Percentiles rank a stretch among this genome's conserved stretches.
phyloP scores from a whole-genome alignment of 2,888 invertebrate genomes.

The Patella depressa region DNA sequence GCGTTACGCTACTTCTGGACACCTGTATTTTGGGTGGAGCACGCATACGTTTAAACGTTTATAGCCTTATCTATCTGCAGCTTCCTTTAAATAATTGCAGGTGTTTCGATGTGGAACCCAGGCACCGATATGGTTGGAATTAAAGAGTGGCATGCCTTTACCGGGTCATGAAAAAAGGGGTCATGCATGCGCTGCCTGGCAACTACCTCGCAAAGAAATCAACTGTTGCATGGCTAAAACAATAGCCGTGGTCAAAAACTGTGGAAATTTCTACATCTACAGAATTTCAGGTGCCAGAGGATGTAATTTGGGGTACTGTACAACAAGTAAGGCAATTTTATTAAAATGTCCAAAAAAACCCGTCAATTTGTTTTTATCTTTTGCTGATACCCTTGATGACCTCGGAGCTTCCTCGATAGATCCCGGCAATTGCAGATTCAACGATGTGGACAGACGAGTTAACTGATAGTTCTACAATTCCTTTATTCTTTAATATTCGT shows the following conservation, averaged over 20 bases:
- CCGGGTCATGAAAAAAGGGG: constrained; percentile 32
- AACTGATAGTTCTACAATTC: too few relatives aligned
- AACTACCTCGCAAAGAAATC: constrained; percentile 19
- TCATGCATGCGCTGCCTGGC: constrained; percentile 44
- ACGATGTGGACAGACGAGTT: too few relatives aligned
- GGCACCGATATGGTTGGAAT: constrained; percentile 44
- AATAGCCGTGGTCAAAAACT: constrained; percentile 43
- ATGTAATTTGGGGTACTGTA: constrained; percentile 56
- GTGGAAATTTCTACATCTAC: constrained; percentile 52
- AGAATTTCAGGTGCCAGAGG: constrained; percentile 48
- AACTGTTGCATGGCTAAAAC: constrained; percentile 44
- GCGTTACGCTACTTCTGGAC: neutral
- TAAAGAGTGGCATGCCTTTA: constrained; percentile 31
- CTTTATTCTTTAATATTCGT: too few relatives aligned
- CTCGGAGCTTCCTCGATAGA: too few relatives aligned
- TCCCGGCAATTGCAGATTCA: too few relatives aligned
- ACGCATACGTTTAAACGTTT: neutral
- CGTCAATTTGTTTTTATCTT: neutral
- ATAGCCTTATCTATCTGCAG: too few relatives aligned
- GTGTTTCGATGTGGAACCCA: constrained; percentile 43
- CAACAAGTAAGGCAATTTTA: constrained; percentile 36
- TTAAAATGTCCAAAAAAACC: neutral
- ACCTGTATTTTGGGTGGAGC: neutral
- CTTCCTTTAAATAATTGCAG: constrained; percentile 21
- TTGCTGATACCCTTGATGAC: neutral